A percentile compares a stretch with the other conserved stretches of the same genome.
These are phyloP conservation scores for Ciconia stormi DNA, from an alignment of 2,113 vertebrate species.

Conservation along the genomic window DNA sequence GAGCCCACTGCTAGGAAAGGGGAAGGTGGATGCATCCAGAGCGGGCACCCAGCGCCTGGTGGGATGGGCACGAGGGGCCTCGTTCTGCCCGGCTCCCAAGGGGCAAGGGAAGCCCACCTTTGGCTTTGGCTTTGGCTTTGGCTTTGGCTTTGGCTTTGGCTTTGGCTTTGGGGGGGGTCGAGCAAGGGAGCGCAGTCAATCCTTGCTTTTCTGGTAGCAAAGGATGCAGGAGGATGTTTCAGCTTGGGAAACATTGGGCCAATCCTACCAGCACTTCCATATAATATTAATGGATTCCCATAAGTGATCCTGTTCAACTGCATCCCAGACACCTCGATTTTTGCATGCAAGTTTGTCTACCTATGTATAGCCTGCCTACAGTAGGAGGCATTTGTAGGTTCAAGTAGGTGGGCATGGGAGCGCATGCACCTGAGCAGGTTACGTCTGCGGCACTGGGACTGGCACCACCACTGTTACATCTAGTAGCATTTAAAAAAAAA, in stretches of 20 bases:
- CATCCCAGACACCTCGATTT: neutral
- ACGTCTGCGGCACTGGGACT: neutral
- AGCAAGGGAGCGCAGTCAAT: neutral
- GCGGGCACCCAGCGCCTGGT: neutral
- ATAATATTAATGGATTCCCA: rapidly evolving
- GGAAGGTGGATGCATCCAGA: no score
- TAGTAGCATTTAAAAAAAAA: neutral
- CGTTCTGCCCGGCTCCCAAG: neutral
- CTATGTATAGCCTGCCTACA: rapidly evolving
- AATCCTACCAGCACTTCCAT: neutral
- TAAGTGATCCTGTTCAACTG: neutral
- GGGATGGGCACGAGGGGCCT: rapidly evolving
- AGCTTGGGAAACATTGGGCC: neutral
- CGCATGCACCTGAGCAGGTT: neutral
- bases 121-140: neutral
- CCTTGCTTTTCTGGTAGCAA: neutral
- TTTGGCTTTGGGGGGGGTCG: rapidly evolving
- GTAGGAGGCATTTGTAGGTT: neutral
- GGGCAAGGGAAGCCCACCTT: neutral
- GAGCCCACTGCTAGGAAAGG: neutral
- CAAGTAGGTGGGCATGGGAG: neutral
- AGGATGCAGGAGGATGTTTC: rapidly evolving
- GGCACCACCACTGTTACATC: neutral
- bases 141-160: rapidly evolving
- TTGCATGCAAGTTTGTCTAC: neutral